phyloP scores from a whole-genome alignment of 2,888 invertebrate species.

The Drosophila maculinotata region DNA sequence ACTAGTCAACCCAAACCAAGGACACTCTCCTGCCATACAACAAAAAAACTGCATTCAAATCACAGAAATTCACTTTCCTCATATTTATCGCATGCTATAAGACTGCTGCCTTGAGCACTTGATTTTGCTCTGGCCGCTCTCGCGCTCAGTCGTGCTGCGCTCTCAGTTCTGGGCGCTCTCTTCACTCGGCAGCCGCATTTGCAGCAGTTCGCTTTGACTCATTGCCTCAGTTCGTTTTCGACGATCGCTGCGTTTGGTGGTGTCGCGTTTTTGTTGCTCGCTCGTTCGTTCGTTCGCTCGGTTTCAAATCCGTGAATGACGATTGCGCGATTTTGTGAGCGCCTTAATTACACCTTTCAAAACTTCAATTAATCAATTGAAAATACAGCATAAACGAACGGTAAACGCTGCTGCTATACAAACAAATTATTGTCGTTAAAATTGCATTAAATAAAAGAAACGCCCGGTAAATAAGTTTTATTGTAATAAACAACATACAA shows the following conservation, averaged over 20 bases:
- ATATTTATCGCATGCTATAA: constrained; percentile 64
- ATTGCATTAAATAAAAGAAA: constrained; percentile 1
- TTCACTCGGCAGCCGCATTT: constrained; percentile 5
- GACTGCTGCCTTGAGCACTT: constrained; percentile 21
- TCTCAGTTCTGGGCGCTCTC: constrained; percentile 18
- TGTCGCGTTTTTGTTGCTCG: constrained; percentile 39
- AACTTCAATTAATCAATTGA: constrained; percentile 75
- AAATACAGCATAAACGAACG: constrained; percentile 31
- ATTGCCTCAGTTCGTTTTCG: constrained; percentile 73
- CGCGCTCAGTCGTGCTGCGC: constrained; percentile 7
- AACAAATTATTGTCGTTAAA: constrained; percentile 5
- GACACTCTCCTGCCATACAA: too few species aligned
- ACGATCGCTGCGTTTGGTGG: constrained; percentile 79
- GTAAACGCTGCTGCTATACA: constrained; percentile 20
- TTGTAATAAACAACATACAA: constrained; percentile 30
- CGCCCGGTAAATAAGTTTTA: constrained; percentile 32
- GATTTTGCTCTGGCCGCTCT: constrained; percentile 13
- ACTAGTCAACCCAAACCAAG: too few species aligned
- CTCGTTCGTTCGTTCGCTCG: constrained; percentile 7
- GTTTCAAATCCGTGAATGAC: constrained; percentile 11
- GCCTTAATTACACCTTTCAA: constrained; percentile 65
- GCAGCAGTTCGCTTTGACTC: constrained; percentile 10
- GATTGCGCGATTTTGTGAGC: constrained; percentile 58
- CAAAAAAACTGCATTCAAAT: constrained; percentile 32
- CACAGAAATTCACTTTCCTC: background rate